These are phyloP conservation scores for Heliconius hortense DNA, from an alignment of 2,888 invertebrate genomes.

Conservation along the genomic window DNA sequence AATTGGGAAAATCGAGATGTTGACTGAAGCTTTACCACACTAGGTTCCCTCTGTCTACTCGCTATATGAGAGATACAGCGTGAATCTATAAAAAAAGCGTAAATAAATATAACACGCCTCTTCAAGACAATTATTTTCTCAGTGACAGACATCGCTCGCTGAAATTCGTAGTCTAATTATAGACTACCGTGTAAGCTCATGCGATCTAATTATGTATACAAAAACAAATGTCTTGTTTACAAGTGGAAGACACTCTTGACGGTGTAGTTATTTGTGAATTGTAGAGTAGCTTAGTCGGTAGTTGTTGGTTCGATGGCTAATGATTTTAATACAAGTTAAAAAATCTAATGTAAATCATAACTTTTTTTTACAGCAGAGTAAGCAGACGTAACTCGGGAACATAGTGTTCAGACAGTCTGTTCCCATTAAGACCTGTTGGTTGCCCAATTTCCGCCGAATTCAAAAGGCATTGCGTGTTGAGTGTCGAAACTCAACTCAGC, in stretches of 20 bases:
- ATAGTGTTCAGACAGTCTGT: not conserved
- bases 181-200: not conserved
- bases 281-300: not conserved
- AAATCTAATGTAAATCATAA: too few species aligned
- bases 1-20: too few species aligned
- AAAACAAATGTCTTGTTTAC: conserved; percentile 13
- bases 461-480: not conserved
- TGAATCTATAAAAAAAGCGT: not conserved
- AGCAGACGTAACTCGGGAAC: too few species aligned
- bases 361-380: too few species aligned
- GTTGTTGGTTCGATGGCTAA: not conserved
- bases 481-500: not conserved
- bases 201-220: conserved; percentile 17
- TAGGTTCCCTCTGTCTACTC: too few species aligned
- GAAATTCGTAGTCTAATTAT: conserved; percentile 23
- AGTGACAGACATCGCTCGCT: conserved; percentile 12
- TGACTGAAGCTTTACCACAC: too few species aligned
- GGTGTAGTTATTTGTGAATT: not conserved
- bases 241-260: not conserved
- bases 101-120: not conserved
- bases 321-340: too few species aligned
- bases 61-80: too few species aligned
- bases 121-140: conserved; percentile 21
- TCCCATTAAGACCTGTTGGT: not conserved
- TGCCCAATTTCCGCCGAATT: not conserved